phyloP scores from a whole-genome alignment of 2,888 invertebrate genomes.

The Parelbella ahira region DNA sequence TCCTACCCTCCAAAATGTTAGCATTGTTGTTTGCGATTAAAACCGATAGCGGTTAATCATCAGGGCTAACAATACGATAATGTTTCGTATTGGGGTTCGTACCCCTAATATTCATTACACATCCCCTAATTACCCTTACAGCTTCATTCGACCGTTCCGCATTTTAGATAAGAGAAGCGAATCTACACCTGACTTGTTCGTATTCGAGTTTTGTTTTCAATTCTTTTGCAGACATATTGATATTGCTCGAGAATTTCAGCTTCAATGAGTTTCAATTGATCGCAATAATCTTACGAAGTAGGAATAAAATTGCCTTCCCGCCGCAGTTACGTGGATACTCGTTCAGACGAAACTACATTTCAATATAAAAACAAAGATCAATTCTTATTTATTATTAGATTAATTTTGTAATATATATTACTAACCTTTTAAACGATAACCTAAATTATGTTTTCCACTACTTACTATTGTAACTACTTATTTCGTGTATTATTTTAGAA shows the following conservation, averaged over 20 bases:
- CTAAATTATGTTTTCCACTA: no score
- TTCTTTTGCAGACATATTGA: constrained; percentile 60
- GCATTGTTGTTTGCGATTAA: constrained; percentile 47
- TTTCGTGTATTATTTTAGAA: no score
- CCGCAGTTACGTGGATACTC: constrained; percentile 7
- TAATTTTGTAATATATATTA: no score
- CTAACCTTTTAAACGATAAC: no score
- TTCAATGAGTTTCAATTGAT: constrained; percentile 54
- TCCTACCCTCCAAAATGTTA: constrained; percentile 33
- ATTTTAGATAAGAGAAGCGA: constrained; percentile 50
- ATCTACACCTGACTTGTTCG: constrained; percentile 64
- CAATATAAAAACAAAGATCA: no score
- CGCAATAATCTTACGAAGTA: constrained; percentile 40
- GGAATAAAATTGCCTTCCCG: constrained; percentile 19
- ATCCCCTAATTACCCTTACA: constrained; percentile 64
- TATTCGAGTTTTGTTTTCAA: constrained; percentile 57
- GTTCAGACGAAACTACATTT: no score
- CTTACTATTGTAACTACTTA: no score
- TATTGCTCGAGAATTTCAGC: constrained; percentile 53
- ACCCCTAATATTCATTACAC: constrained; percentile 74
- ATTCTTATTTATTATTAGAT: no score
- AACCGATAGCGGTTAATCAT: constrained; percentile 61
- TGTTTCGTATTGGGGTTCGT: constrained; percentile 51
- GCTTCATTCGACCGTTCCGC: constrained; percentile 51
- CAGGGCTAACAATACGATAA: constrained; percentile 48